Conservation (phyloP, 2,888 invertebrate species). For the Cistogaster globosa region DNA sequence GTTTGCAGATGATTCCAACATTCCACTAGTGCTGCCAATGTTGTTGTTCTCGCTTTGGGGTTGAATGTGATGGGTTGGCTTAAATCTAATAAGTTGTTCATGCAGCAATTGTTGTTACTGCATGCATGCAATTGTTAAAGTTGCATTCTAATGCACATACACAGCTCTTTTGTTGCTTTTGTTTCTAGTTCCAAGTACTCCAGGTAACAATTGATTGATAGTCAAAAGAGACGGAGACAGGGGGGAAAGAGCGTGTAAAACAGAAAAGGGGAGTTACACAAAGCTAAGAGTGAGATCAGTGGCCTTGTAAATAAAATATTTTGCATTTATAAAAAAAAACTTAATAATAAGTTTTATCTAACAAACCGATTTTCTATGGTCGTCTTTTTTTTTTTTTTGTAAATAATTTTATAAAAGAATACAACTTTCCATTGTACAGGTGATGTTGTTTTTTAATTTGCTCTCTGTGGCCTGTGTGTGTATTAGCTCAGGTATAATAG, state of each 20-base stretch:
- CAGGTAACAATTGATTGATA: constrained; percentile 60
- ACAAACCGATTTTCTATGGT: constrained; percentile 29
- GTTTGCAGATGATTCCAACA: constrained; percentile 49
- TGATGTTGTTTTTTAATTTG: constrained; percentile 14
- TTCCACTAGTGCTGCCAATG: constrained; percentile 2
- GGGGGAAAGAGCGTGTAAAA: neutral
- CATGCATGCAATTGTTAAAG: constrained; percentile 38
- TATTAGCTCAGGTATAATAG: neutral
- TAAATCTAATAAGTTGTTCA: constrained; percentile 38
- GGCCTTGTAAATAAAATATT: constrained; percentile 40
- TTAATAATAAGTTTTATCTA: constrained; percentile 39
- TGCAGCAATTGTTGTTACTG: constrained; percentile 46
- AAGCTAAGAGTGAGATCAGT: constrained; percentile 27
- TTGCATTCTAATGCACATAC: constrained; percentile 25
- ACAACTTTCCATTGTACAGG: constrained; percentile 10
- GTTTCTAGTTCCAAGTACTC: constrained; percentile 29
- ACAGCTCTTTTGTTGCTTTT: constrained; percentile 12
- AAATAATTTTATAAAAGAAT: constrained; percentile 45
- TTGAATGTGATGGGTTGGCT: constrained; percentile 41
- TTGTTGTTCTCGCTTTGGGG: constrained; percentile 59
- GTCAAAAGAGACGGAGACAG: neutral
- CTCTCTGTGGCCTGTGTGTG: neutral
- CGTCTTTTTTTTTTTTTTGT: constrained; percentile 5
- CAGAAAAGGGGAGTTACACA: constrained; percentile 16
- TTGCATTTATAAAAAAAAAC: constrained; percentile 19